Conservation (phyloP, 2,113 vertebrate genomes). For the Origma solitaria region DNA sequence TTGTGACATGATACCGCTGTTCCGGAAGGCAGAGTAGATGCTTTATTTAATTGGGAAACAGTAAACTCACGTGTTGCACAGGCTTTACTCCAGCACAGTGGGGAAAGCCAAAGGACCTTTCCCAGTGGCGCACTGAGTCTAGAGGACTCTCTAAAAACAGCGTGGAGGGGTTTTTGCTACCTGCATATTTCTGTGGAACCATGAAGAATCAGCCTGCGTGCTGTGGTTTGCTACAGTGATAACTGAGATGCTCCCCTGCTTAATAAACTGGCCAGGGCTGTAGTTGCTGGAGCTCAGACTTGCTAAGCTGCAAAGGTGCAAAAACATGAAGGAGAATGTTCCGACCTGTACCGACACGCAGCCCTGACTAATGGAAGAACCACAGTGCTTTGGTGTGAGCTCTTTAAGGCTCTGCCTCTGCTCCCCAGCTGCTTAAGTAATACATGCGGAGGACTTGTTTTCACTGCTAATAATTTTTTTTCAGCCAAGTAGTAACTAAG, state of each 20-base stretch:
- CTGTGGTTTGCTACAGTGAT: background rate
- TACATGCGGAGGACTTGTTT: background rate
- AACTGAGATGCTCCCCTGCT: background rate
- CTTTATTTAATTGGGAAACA: background rate
- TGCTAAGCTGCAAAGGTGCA: background rate
- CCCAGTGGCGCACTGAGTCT: fast-evolving
- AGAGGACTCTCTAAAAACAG: background rate
- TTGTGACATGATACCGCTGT: fast-evolving
- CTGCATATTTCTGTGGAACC: background rate
- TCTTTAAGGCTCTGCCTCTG: background rate
- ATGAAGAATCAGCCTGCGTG: background rate
- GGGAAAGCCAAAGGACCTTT: background rate
- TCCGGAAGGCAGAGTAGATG: background rate
- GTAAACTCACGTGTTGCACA: background rate
- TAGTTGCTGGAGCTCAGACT: background rate
- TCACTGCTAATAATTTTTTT: constrained; percentile 5
- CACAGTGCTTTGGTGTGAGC: background rate
- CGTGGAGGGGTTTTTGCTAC: background rate
- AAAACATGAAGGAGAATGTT: constrained; percentile 22
- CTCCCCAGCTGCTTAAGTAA: background rate
- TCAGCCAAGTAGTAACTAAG: background rate
- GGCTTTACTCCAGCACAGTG: background rate
- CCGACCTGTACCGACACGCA: background rate
- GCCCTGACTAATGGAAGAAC: constrained; percentile 26
- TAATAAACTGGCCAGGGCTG: background rate